Conservation (phyloP, 2,113 vertebrate genomes). For the Sminthopsis crassicaudata region DNA sequence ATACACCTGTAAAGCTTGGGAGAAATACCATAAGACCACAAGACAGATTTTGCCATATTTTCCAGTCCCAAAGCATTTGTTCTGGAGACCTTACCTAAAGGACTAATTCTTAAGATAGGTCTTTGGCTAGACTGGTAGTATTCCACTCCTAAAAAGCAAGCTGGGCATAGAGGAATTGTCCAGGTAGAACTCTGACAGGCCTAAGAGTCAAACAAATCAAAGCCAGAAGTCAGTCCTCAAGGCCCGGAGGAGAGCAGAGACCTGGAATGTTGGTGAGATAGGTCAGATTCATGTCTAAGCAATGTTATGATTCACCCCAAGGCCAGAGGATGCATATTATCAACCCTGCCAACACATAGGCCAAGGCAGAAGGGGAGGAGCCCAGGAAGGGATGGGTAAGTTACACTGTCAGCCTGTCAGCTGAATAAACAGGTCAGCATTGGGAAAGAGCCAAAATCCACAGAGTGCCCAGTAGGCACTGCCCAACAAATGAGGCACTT, state of each 20-base stretch:
- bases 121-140: slow-evolving; percentile 8
- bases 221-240: slow-evolving; percentile 53
- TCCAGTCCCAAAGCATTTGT: slow-evolving; percentile 32
- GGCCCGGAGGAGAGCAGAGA: slow-evolving; percentile 9
- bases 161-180: slow-evolving; percentile 38
- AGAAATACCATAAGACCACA: slow-evolving; percentile 33
- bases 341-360: slow-evolving; percentile 22
- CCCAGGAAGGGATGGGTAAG: slow-evolving; percentile 37
- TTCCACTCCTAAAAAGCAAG: slow-evolving; percentile 49
- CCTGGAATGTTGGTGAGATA: slow-evolving; percentile 44
- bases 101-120: neutral
- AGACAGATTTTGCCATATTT: slow-evolving; percentile 20
- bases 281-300: slow-evolving; percentile 41
- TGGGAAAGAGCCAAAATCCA: slow-evolving; percentile 49
- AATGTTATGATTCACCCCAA: slow-evolving; percentile 45
- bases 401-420: neutral
- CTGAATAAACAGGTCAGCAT: slow-evolving; percentile 50
- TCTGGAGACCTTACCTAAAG: slow-evolving; percentile 47
- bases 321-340: slow-evolving; percentile 59
- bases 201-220: slow-evolving; percentile 17
- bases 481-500: slow-evolving; percentile 33
- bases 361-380: slow-evolving; percentile 32
- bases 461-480: neutral
- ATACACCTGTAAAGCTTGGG: slow-evolving; percentile 10
- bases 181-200: slow-evolving; percentile 37